Evolutionary conservation across 2,113 vertebrate genomes (phyloP).

Genomic region (Myotis davidii): DNA sequence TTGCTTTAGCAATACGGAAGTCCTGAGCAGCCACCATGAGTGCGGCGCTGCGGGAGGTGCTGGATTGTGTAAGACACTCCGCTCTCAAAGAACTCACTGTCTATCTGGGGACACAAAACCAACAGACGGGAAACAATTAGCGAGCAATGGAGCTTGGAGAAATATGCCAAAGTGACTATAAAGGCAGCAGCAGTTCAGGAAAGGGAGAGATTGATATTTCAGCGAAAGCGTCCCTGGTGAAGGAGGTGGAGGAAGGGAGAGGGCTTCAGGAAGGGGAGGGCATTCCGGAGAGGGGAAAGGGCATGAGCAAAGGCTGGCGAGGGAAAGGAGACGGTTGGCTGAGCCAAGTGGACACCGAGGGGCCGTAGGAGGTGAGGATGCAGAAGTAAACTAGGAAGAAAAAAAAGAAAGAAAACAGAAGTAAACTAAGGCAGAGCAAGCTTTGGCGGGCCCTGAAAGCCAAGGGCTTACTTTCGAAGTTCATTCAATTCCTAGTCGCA

Average conservation of each 20-base stretch:
- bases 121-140: slow-evolving; percentile 75
- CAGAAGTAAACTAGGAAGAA: no score
- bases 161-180: slow-evolving; percentile 40
- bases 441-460: background rate
- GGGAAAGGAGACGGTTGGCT: fast-evolving
- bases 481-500: background rate
- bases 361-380: background rate
- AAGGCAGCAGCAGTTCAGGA: background rate
- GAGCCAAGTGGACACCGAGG: fast-evolving
- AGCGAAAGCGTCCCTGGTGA: background rate
- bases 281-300: no score
- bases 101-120: slow-evolving; percentile 62
- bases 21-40: background rate
- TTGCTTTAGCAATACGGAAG: background rate
- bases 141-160: slow-evolving; percentile 70
- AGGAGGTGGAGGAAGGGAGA: background rate
- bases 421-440: background rate
- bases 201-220: slow-evolving; percentile 14
- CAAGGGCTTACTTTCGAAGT: no score
- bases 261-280: background rate
- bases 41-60: background rate
- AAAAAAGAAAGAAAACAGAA: no score
- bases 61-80: background rate
- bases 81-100: slow-evolving; percentile 63
- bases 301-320: fast-evolving